A percentile compares a stretch with the other conserved stretches of the same genome.
These are phyloP conservation scores for Harpalus rufipes DNA, from an alignment of 2,888 invertebrate genomes.

Conservation along the genomic window DNA sequence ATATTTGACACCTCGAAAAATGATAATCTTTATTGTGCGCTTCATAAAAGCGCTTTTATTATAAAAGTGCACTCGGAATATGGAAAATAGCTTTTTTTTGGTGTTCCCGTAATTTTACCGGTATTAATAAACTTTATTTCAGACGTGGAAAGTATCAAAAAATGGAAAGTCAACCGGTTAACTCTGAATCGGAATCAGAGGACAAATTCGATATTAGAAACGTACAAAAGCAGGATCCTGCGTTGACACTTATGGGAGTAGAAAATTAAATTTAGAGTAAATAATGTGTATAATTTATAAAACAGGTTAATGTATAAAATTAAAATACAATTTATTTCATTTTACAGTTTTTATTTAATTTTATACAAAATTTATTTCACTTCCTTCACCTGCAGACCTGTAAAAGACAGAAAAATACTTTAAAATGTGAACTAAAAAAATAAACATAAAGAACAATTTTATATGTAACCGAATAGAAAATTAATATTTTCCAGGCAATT, in stretches of 20 bases:
- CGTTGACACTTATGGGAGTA: slow-evolving; percentile 25
- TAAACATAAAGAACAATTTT: too few relatives aligned
- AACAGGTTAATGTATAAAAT: slow-evolving; percentile 56
- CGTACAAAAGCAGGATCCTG: slow-evolving; percentile 8
- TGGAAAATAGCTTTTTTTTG: too few relatives aligned
- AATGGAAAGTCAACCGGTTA: slow-evolving; percentile 64
- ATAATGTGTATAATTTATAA: slow-evolving; percentile 22
- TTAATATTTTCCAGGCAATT: too few relatives aligned
- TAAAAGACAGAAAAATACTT: slow-evolving; percentile 76
- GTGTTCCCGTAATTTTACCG: too few relatives aligned
- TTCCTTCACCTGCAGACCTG: slow-evolving; percentile 95
- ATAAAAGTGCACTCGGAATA: too few relatives aligned
- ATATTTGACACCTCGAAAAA: too few relatives aligned
- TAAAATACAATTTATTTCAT: slow-evolving; percentile 59
- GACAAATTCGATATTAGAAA: slow-evolving; percentile 26
- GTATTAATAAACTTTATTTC: slow-evolving; percentile 19
- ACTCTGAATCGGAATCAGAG: slow-evolving; percentile 67
- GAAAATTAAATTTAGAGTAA: slow-evolving; percentile 6
- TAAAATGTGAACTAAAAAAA: slow-evolving; percentile 24
- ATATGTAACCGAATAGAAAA: too few relatives aligned
- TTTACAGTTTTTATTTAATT: slow-evolving; percentile 57
- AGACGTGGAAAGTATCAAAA: slow-evolving; percentile 68
- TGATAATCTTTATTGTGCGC: too few relatives aligned
- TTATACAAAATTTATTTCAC: slow-evolving; percentile 82
- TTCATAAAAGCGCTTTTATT: too few relatives aligned